phyloP scores from a whole-genome alignment of 2,888 invertebrate genomes.

The Hirtodrosophila duncani region DNA sequence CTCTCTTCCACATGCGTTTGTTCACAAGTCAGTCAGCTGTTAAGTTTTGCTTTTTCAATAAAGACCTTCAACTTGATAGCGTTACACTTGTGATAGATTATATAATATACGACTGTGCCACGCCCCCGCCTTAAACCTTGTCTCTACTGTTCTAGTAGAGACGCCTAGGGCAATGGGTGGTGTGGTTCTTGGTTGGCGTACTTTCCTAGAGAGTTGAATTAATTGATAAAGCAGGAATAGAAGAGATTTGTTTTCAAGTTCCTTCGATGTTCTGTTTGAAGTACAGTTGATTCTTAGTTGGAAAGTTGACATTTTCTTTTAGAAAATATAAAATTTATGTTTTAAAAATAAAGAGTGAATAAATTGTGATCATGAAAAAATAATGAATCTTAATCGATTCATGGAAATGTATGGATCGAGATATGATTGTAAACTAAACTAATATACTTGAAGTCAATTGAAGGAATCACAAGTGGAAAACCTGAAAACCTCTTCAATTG shows the following conservation, averaged over 20 bases:
- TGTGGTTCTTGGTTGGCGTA: slow-evolving; percentile 47
- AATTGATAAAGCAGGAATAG: slow-evolving; percentile 14
- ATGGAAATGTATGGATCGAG: too few species aligned
- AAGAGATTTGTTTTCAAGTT: background rate
- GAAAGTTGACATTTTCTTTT: slow-evolving; percentile 59
- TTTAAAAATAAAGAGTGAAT: too few species aligned
- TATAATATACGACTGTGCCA: slow-evolving; percentile 48
- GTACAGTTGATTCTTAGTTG: slow-evolving; percentile 69
- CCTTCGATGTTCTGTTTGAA: background rate
- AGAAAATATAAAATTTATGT: background rate
- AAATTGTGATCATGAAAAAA: too few species aligned
- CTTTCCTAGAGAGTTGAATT: slow-evolving; percentile 76
- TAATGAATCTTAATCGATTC: too few species aligned
- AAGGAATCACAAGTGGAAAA: too few species aligned
- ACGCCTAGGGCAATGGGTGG: slow-evolving; percentile 52
- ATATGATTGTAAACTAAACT: too few species aligned
- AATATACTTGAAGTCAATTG: too few species aligned
- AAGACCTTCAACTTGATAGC: slow-evolving; percentile 58
- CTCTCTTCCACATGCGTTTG: background rate
- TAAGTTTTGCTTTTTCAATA: slow-evolving; percentile 47
- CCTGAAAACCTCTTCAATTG: too few species aligned
- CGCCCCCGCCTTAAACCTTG: slow-evolving; percentile 47
- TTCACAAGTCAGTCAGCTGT: slow-evolving; percentile 76
- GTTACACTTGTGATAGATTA: slow-evolving; percentile 76
- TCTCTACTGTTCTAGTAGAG: slow-evolving; percentile 72